phyloP scores from a whole-genome alignment of 2,113 vertebrate species.

The Phocoena phocoena region DNA sequence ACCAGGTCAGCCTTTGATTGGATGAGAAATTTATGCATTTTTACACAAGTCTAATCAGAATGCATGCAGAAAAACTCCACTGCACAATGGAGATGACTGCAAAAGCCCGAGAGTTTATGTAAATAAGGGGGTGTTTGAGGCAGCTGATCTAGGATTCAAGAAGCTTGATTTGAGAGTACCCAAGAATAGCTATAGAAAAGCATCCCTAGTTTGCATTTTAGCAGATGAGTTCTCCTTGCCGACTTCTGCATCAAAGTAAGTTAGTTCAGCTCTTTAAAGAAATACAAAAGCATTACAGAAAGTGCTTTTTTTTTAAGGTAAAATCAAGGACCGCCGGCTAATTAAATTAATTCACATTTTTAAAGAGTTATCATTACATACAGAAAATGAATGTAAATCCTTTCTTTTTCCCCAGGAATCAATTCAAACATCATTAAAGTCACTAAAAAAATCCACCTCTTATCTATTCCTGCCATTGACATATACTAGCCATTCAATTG shows the following conservation, averaged over 20 bases:
- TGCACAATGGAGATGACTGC: slow-evolving; percentile 28
- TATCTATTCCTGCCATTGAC: neutral
- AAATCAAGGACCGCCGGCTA: neutral
- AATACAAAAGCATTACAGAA: slow-evolving; percentile 42
- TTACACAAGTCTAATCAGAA: slow-evolving; percentile 55
- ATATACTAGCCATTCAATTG: neutral
- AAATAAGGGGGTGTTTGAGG: slow-evolving; percentile 42
- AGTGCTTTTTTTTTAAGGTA: neutral
- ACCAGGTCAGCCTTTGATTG: slow-evolving; percentile 54
- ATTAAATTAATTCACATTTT: slow-evolving; percentile 52
- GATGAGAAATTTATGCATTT: slow-evolving; percentile 61
- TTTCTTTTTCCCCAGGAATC: neutral
- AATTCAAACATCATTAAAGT: slow-evolving; percentile 17
- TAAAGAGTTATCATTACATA: neutral
- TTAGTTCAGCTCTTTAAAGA: slow-evolving; percentile 40
- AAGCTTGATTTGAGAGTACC: slow-evolving; percentile 56
- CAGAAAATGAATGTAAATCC: neutral
- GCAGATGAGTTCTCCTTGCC: slow-evolving; percentile 24
- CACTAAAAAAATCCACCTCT: neutral
- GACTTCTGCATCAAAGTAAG: slow-evolving; percentile 45
- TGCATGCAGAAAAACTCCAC: slow-evolving; percentile 4
- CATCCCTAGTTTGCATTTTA: slow-evolving; percentile 55
- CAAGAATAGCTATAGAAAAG: slow-evolving; percentile 63
- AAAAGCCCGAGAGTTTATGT: slow-evolving; percentile 56
- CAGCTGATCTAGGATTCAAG: slow-evolving; percentile 45